Evolutionary conservation across 2,888 invertebrate species (phyloP).

Genomic region (Heliconius charithonia): DNA sequence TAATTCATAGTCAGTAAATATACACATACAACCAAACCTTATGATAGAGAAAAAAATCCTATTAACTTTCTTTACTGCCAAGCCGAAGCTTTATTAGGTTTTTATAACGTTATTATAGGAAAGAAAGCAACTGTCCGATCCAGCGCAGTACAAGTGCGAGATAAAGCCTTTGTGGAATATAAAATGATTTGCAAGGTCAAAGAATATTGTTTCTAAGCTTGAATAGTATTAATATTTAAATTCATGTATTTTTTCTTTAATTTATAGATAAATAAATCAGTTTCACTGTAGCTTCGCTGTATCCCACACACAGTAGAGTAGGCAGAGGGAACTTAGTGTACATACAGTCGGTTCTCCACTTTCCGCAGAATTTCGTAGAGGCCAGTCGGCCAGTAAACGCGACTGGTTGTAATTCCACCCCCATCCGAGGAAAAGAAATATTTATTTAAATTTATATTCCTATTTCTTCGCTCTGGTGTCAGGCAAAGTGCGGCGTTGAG

Average conservation of each 20-base stretch:
- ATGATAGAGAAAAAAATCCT: background rate
- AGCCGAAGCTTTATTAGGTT: constrained; percentile 12
- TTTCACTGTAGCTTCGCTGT: too few species aligned
- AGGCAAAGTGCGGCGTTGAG: too few species aligned
- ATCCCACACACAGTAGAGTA: too few species aligned
- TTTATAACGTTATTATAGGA: constrained; percentile 20
- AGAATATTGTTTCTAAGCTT: background rate
- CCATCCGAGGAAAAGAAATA: too few species aligned
- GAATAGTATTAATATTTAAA: background rate
- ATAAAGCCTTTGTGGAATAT: constrained; percentile 13
- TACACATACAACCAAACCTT: background rate
- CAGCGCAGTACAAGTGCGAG: background rate
- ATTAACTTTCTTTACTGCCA: constrained; percentile 16
- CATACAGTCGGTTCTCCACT: too few species aligned
- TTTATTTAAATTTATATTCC: too few species aligned
- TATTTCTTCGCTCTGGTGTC: too few species aligned
- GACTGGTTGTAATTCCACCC: too few species aligned
- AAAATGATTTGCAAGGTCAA: background rate
- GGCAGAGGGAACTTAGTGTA: too few species aligned
- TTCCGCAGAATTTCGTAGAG: too few species aligned
- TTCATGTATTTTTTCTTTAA: background rate
- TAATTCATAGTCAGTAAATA: background rate
- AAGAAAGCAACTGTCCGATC: constrained; percentile 22
- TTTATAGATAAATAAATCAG: background rate
- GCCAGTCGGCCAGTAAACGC: too few species aligned